Conservation (phyloP, 2,888 invertebrate genomes). For the Listrodromus nycthemerus region DNA sequence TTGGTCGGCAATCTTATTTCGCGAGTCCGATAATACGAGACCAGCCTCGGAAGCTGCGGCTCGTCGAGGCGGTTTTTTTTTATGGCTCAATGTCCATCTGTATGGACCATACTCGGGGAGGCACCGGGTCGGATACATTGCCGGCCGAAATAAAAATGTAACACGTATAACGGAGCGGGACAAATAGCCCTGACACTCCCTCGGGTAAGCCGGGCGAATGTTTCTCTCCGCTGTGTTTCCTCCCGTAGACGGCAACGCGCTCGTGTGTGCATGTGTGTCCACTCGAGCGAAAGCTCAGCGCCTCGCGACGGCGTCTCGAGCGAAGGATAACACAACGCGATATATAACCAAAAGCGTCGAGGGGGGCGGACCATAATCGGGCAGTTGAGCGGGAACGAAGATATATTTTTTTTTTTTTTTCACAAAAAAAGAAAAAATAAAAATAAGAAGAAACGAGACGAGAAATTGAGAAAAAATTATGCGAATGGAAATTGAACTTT, state of each 20-base stretch:
- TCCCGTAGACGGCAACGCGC: background rate
- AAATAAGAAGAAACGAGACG: too few relatives aligned
- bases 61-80: slow-evolving; percentile 37
- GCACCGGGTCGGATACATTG: slow-evolving; percentile 50
- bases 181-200: slow-evolving; percentile 69
- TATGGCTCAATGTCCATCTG: slow-evolving; percentile 13
- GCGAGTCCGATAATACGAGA: slow-evolving; percentile 76
- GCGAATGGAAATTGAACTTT: too few relatives aligned
- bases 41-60: background rate
- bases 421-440: background rate
- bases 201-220: slow-evolving; percentile 59
- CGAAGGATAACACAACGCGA: slow-evolving; percentile 13
- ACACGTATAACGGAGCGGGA: slow-evolving; percentile 65
- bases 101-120: slow-evolving; percentile 44
- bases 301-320: background rate
- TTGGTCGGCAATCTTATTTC: slow-evolving; percentile 74
- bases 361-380: slow-evolving; percentile 25
- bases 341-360: background rate
- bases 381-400: slow-evolving; percentile 24
- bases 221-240: slow-evolving; percentile 16
- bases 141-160: slow-evolving; percentile 70
- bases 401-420: background rate
- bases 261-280: background rate
- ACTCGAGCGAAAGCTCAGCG: slow-evolving; percentile 47
- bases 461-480: background rate